Evolutionary conservation across 2,113 vertebrate species (phyloP), one percentile per base, ranked within the genome.

Genomic region (Sebastes fasciatus): DNA sequence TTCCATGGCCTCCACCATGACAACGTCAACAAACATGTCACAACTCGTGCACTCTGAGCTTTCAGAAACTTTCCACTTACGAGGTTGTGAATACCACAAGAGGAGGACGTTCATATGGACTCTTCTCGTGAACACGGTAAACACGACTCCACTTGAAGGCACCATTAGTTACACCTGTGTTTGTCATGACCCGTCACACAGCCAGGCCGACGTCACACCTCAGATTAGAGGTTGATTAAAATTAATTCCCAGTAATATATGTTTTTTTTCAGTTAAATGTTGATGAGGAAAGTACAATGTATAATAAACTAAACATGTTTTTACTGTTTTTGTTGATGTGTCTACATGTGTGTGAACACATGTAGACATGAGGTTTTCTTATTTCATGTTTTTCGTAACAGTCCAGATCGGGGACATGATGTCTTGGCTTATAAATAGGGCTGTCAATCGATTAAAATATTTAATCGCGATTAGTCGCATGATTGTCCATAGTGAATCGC

Each of bases 281-380:
- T 73, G 55, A 76, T 79, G 71, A 60, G n/a, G 16, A 60, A 80
- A 60, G 60, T 84, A 76, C 45, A 55, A 69, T 88, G 91, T 89
- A 70, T 84, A 91, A 90, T 89, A 89, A 90, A 90, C 42, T 14
- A 6, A 84, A 65, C 54, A 63, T 85, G 84, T 91, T 91, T 34
- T 89, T 77, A 62, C 4, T 66, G 73, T 61, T 83, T 61, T 61
- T 51, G 14, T 42, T 49, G 21, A 4, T 42, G 23, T 57, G 11
- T 86, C 8, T 49, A 2, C 16, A 43, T 68, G 12, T 49, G 26
- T 34, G 26, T 74, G 13, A 45, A 7, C n/a, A 40, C 13, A 23
- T 8, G 45, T 5, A 51, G 13, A 75, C 46, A 7, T 66, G 6
- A n/a, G 23, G 10, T 52, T 61, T 40, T 46, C 54, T 40, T 72